phyloP scores from a whole-genome alignment of 2,888 invertebrate genomes.

The Andrena camellia region DNA sequence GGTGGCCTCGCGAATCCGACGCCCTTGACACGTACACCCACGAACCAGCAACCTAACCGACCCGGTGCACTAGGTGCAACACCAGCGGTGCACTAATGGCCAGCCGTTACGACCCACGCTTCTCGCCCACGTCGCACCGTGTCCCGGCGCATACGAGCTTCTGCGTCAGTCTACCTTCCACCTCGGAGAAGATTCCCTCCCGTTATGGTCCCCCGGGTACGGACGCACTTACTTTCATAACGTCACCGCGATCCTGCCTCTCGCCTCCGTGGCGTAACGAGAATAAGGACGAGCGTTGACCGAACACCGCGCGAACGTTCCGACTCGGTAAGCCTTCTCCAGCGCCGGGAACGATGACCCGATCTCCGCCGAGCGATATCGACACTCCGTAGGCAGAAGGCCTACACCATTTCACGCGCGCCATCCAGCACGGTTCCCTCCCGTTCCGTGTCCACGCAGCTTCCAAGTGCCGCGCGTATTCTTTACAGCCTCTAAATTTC shows the following conservation, averaged over 20 bases:
- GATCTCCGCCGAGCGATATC: too few species aligned
- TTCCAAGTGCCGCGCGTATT: too few species aligned
- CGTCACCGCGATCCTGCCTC: background rate
- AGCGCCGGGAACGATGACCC: too few species aligned
- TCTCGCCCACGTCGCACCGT: conserved; percentile 12
- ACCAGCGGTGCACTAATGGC: conserved; percentile 20
- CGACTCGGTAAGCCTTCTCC: too few species aligned
- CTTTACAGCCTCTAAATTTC: too few species aligned
- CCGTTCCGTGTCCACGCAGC: too few species aligned
- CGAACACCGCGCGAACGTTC: background rate
- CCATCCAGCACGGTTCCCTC: too few species aligned
- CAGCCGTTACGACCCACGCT: conserved; percentile 32
- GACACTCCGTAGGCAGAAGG: too few species aligned
- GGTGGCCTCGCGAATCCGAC: conserved; percentile 2
- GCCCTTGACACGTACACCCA: conserved; percentile 39
- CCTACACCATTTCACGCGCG: too few species aligned
- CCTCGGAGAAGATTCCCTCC: background rate
- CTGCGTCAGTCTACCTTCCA: conserved; percentile 19
- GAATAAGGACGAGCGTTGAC: background rate
- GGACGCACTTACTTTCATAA: background rate
- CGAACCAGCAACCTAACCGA: background rate
- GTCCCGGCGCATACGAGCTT: background rate
- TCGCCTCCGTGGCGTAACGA: background rate
- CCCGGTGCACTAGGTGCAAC: background rate
- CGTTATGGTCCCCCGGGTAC: background rate